Conservation (phyloP, 2,888 invertebrate genomes). For the Temnothorax ravouxi region DNA sequence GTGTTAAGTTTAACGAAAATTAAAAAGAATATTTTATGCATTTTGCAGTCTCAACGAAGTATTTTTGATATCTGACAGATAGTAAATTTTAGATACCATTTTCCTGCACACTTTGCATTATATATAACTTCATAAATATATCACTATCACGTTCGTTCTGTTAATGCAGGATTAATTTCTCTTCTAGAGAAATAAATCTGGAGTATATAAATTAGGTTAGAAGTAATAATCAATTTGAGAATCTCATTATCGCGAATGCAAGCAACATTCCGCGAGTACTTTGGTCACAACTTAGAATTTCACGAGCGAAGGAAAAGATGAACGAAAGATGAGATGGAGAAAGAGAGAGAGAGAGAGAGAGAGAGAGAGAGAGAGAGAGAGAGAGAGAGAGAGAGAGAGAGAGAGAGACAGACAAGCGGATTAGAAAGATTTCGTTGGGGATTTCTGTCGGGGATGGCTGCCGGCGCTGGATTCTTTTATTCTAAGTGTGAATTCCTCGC, state of each 20-base stretch:
- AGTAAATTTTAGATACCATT: conserved; percentile 1
- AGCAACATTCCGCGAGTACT: conserved; percentile 1
- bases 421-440: conserved; percentile 56
- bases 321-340: conserved; percentile 43
- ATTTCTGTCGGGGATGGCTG: conserved; percentile 46
- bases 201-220: not conserved
- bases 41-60: not conserved
- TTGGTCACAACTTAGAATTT: conserved; percentile 37
- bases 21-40: not conserved
- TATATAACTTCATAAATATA: not conserved
- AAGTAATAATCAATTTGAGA: conserved; percentile 34
- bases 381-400: not conserved
- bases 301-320: not conserved
- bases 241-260: conserved; percentile 24
- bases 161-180: conserved; percentile 5
- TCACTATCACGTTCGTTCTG: not conserved
- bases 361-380: not conserved
- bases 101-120: not conserved
- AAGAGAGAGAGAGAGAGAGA: conserved; percentile 7
- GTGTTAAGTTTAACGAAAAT: not conserved
- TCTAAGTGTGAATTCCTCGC: conserved; percentile 53
- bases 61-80: not conserved
- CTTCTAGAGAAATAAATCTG: not conserved
- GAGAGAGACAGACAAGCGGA: conserved; percentile 25
- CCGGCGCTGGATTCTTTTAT: conserved; percentile 56